phyloP scores from a whole-genome alignment of 2,888 invertebrate species.

The Adelphocoris suturalis region DNA sequence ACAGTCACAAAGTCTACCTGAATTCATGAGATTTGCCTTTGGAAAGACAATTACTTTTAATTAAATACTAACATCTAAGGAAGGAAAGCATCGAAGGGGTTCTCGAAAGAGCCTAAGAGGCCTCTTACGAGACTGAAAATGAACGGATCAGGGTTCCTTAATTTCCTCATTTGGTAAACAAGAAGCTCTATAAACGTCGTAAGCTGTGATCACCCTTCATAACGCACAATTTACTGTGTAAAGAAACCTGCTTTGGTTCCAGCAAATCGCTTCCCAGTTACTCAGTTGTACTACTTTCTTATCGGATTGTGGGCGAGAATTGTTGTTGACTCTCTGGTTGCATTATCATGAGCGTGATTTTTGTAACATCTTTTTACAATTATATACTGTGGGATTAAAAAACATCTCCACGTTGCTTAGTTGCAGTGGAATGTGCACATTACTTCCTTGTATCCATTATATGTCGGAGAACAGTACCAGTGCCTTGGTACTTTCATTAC shows the following conservation, averaged over 20 bases:
- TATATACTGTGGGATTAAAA: too few species aligned
- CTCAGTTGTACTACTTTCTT: too few species aligned
- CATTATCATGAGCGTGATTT: too few species aligned
- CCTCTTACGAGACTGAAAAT: background rate
- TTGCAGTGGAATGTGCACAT: too few species aligned
- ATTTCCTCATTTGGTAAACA: constrained; percentile 51
- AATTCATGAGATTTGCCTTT: constrained; percentile 64
- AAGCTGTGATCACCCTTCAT: constrained; percentile 12
- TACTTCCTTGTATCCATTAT: too few species aligned
- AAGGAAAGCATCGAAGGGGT: constrained; percentile 33
- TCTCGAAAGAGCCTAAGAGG: background rate
- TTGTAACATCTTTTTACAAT: too few species aligned
- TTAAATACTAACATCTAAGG: constrained; percentile 59
- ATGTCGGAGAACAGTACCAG: too few species aligned
- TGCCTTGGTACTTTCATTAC: too few species aligned
- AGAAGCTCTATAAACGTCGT: constrained; percentile 8
- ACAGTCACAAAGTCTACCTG: constrained; percentile 43
- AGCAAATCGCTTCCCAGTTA: background rate
- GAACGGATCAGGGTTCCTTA: constrained; percentile 37
- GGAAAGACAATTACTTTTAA: constrained; percentile 67
- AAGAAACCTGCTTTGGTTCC: background rate
- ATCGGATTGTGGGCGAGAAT: too few species aligned
- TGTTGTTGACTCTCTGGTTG: too few species aligned
- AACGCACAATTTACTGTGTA: background rate
- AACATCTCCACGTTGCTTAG: too few species aligned